Percentiles rank a stretch among this genome's conserved stretches.
phyloP scores from a whole-genome alignment of 30 jellyfish, hydroid and myxozoan genomes.

The Turritopsis dohrnii region DNA sequence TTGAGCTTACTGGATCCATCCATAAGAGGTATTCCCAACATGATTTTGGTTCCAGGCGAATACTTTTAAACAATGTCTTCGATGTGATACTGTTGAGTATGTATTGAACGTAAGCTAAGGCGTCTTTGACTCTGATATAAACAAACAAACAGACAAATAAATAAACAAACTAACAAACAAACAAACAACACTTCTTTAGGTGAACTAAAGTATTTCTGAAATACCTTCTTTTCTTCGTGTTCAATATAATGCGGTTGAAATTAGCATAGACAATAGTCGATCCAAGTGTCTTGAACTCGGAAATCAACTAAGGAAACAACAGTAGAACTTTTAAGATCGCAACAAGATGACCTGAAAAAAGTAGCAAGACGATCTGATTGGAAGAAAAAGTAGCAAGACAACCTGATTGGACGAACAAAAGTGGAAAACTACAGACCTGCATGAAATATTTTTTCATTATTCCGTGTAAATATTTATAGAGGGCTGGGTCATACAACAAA shows the following conservation, averaged over 20 bases:
- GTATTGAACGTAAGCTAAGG: conserved; percentile 78
- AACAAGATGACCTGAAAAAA: not conserved
- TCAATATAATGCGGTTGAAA: conserved; percentile 73
- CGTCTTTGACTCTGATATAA: conserved; percentile 67
- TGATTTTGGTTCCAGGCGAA: conserved; percentile 61
- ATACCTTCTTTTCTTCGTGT: conserved; percentile 80
- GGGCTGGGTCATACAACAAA: conserved; percentile 87
- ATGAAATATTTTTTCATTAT: conserved; percentile 86
- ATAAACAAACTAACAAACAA: conserved; percentile 52
- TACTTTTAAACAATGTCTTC: conserved; percentile 68
- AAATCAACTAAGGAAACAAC: conserved; percentile 47
- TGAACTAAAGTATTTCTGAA: not conserved
- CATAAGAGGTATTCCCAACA: conserved; percentile 87
- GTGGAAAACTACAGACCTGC: conserved; percentile 80
- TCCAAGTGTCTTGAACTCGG: conserved; percentile 87
- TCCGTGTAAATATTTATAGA: conserved; percentile 76
- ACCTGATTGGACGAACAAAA: conserved; percentile 85
- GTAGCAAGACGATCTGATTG: too few species aligned
- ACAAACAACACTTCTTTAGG: conserved; percentile 31
- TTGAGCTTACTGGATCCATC: conserved; percentile 74
- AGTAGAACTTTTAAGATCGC: not conserved
- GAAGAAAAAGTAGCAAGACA: too few species aligned
- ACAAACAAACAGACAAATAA: too few species aligned
- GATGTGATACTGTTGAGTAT: conserved; percentile 62
- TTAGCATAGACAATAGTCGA: conserved; percentile 88